Evolutionary conservation across 1,140 invertebrate species (phyloP).

Genomic region (Anadara kagoshimensis): DNA sequence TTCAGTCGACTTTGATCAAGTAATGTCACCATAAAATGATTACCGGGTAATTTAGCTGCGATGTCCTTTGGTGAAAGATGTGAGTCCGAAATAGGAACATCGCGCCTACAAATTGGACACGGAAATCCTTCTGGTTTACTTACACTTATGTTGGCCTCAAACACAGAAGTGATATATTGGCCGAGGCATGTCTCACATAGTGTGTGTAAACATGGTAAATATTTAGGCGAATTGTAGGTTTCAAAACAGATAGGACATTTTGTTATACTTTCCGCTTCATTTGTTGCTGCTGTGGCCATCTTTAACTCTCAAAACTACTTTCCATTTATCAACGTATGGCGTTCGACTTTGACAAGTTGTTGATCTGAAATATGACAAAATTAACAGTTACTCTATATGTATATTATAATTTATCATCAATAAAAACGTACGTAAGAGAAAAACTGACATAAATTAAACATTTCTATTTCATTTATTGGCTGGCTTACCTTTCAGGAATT

Average conservation of each 20-base stretch:
- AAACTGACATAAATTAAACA: no score
- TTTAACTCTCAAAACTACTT: no score
- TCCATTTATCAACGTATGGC: no score
- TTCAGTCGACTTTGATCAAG: not conserved
- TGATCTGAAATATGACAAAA: no score
- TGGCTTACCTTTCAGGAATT: no score
- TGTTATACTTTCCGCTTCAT: constrained; percentile 6
- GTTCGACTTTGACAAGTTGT: no score
- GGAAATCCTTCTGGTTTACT: not conserved
- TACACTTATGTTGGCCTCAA: not conserved
- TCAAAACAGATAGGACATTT: constrained; percentile 31
- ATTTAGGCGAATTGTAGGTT: constrained; percentile 11
- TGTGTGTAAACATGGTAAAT: constrained; percentile 28
- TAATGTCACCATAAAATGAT: no score
- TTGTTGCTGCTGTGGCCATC: not conserved
- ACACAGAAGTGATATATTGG: not conserved
- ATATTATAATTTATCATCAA: no score
- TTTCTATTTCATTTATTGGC: no score
- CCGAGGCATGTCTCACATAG: constrained; percentile 20
- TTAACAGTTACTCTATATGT: no score
- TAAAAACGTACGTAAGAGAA: no score
- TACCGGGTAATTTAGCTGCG: not conserved
- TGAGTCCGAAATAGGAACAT: not conserved
- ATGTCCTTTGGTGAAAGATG: not conserved
- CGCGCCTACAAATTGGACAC: constrained; percentile 4